These are phyloP conservation scores for Ciconia boyciana DNA, from an alignment of 2,113 vertebrate genomes.

Conservation along the genomic window DNA sequence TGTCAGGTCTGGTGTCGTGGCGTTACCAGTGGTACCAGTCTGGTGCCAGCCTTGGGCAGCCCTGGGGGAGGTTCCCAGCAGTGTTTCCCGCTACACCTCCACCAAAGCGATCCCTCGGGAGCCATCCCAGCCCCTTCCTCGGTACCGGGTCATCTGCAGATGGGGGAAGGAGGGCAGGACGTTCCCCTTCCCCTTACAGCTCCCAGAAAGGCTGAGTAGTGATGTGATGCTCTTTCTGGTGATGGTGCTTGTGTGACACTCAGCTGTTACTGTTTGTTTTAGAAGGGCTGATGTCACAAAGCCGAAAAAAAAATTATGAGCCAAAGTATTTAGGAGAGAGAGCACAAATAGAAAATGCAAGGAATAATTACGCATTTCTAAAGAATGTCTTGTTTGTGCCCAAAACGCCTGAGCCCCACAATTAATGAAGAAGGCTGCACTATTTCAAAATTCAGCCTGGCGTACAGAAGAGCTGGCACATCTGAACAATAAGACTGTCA, in stretches of 20 bases:
- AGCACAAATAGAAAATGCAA: background rate
- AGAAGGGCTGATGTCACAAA: background rate
- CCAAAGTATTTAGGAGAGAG: background rate
- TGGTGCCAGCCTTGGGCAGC: background rate
- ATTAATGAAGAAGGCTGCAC: background rate
- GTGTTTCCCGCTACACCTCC: background rate
- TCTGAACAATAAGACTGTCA: background rate
- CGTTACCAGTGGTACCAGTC: background rate
- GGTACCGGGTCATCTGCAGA: accelerated
- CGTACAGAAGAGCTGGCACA: background rate
- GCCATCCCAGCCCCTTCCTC: background rate
- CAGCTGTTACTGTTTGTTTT: accelerated
- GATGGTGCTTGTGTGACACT: background rate
- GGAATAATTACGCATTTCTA: background rate
- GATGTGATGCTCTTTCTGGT: background rate
- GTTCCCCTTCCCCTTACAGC: background rate
- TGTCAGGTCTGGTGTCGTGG: accelerated
- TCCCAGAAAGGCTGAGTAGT: background rate
- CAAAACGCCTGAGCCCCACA: background rate
- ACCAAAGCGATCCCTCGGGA: background rate
- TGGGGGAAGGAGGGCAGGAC: background rate
- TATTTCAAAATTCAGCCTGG: background rate
- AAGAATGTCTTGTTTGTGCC: background rate
- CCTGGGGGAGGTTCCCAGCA: background rate
- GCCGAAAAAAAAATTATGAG: background rate